phyloP scores from a whole-genome alignment of 2,888 invertebrate species.

The Drosophila demipolita region DNA sequence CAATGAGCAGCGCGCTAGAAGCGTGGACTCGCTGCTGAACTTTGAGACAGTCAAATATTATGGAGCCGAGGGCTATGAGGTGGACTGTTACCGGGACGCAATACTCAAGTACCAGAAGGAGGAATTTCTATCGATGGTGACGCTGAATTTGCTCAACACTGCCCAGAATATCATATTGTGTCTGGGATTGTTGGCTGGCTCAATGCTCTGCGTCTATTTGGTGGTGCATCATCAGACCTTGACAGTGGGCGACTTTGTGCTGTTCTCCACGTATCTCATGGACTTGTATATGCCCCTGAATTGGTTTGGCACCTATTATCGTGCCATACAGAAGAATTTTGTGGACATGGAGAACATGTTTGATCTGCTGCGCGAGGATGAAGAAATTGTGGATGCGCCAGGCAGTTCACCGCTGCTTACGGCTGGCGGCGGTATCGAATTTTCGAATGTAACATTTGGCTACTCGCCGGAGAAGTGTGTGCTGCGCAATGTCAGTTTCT shows the following conservation, averaged over 20 bases:
- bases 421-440: conserved; percentile 91
- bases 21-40: conserved; percentile 98
- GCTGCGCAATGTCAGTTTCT: conserved; percentile 91
- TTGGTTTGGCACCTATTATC: conserved; percentile 99
- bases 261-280: conserved; percentile 97
- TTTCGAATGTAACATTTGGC: conserved; percentile 95
- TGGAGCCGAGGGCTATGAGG: conserved; percentile 96
- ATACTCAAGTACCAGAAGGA: conserved; percentile 94
- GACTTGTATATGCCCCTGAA: conserved; percentile 98
- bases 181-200: conserved; percentile 93
- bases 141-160: conserved; percentile 95
- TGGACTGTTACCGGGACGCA: conserved; percentile 92
- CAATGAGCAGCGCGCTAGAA: conserved; percentile 95
- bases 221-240: conserved; percentile 90
- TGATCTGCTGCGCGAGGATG: conserved; percentile 94
- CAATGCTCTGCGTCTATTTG: conserved; percentile 94
- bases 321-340: conserved; percentile 98
- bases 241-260: conserved; percentile 97
- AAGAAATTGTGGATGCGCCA: conserved; percentile 94
- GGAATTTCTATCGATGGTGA: conserved; percentile 95
- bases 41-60: conserved; percentile 99
- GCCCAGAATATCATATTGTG: conserved; percentile 96
- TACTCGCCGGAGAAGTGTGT: conserved; percentile 93
- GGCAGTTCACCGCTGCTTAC: conserved; percentile 89
- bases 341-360: conserved; percentile 99